Conservation (phyloP, 2,888 invertebrate species). For the Drosophila mimica region DNA sequence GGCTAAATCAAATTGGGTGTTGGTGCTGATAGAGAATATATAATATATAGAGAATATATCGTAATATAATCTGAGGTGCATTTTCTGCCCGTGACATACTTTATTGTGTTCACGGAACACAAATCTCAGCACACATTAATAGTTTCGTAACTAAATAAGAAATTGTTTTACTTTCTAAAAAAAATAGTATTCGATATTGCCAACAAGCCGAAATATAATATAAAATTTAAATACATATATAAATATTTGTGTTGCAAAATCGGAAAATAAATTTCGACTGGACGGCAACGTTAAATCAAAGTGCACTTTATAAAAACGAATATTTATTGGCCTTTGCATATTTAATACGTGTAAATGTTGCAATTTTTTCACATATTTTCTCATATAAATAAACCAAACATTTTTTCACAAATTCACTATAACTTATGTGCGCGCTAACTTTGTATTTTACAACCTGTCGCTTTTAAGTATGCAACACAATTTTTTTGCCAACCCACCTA, state of each 20-base stretch:
- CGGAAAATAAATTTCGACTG: constrained; percentile 4
- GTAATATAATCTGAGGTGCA: no score
- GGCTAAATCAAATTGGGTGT: no score
- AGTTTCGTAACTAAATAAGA: no score
- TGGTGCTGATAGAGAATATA: no score
- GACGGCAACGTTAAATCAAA: constrained; percentile 18
- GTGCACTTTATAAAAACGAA: constrained; percentile 16
- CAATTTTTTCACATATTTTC: constrained; percentile 26
- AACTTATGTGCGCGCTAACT: constrained; percentile 20
- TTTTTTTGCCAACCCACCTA: constrained; percentile 18
- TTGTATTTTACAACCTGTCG: constrained; percentile 32
- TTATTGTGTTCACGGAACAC: not conserved
- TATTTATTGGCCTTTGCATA: constrained; percentile 29
- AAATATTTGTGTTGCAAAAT: not conserved
- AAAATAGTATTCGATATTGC: not conserved
- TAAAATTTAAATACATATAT: not conserved
- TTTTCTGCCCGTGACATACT: not conserved
- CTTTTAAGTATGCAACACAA: constrained; percentile 36
- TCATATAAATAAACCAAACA: constrained; percentile 27
- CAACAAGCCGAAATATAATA: not conserved
- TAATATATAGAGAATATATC: no score
- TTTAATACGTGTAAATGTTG: constrained; percentile 8
- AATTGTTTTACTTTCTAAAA: not conserved
- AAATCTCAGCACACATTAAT: not conserved
- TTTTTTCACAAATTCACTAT: constrained; percentile 29